A percentile compares a stretch with the other conserved stretches of the same genome.
phyloP scores from a whole-genome alignment of 2,113 vertebrate species.

The Paedocypris sp. region DNA sequence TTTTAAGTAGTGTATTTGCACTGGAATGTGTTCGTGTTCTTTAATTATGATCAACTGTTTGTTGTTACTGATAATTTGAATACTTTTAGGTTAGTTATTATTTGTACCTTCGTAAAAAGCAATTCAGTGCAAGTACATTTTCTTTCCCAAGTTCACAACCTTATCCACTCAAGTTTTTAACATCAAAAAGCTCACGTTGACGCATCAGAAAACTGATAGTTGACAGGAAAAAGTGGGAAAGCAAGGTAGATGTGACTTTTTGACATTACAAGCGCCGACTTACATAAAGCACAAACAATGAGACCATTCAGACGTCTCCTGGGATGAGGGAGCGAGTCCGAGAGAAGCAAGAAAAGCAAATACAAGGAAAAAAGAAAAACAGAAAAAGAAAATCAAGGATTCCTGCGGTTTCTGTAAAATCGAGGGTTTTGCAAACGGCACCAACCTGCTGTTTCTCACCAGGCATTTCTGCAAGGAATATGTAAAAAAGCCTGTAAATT shows the following conservation, averaged over 20 bases:
- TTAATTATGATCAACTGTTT: too few species aligned
- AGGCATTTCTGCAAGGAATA: too few species aligned
- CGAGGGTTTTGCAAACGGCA: neutral
- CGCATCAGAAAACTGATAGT: constrained; percentile 1
- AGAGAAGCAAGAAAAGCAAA: neutral
- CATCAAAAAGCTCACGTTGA: neutral
- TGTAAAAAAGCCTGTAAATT: neutral
- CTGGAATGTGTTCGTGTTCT: too few species aligned
- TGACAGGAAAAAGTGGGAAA: neutral
- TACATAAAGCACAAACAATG: constrained; percentile 2
- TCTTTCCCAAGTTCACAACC: neutral
- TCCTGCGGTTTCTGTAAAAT: neutral
- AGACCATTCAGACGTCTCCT: constrained; percentile 4
- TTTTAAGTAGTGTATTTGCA: too few species aligned
- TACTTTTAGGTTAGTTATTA: too few species aligned
- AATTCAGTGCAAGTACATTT: too few species aligned
- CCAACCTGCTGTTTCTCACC: too few species aligned
- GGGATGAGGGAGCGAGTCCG: neutral
- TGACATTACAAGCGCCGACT: neutral
- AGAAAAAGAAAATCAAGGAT: neutral
- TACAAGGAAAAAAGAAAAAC: neutral
- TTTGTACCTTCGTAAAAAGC: too few species aligned
- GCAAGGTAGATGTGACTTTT: neutral
- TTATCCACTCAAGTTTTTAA: neutral
- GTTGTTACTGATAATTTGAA: too few species aligned